These are phyloP conservation scores for Mastomys natalensis DNA, from an alignment of 2,113 vertebrate species.

Conservation along the genomic window DNA sequence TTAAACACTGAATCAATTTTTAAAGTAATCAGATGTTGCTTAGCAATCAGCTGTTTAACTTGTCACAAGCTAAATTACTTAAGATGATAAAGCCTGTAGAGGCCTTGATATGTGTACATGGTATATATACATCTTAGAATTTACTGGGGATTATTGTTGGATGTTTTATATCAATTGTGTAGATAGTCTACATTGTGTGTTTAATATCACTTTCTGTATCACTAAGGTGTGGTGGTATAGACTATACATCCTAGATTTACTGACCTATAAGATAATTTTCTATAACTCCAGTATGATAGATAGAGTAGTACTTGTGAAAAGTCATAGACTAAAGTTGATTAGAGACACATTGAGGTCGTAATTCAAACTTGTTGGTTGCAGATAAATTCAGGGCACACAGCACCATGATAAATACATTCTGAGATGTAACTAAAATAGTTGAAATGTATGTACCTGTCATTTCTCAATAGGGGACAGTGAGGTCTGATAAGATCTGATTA, in stretches of 20 bases:
- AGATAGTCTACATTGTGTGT: not conserved
- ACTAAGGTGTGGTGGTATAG: not conserved
- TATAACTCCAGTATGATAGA: not conserved
- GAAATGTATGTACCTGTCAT: not conserved
- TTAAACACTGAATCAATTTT: slow-evolving; percentile 52
- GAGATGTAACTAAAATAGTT: not conserved
- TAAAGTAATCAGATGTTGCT: slow-evolving; percentile 34
- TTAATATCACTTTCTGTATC: not conserved
- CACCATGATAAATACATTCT: not conserved
- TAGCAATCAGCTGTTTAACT: slow-evolving; percentile 59
- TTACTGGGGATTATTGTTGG: not conserved
- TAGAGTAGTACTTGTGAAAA: not conserved
- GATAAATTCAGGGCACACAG: not conserved
- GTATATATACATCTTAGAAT: not conserved
- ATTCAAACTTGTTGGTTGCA: not conserved
- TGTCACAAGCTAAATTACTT: not conserved
- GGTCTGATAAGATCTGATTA: not conserved
- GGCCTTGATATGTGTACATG: not conserved
- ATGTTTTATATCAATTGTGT: not conserved
- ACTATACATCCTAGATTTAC: not conserved
- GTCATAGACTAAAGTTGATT: not conserved
- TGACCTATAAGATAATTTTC: not conserved
- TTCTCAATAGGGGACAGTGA: not conserved
- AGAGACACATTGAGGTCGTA: not conserved
- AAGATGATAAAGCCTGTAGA: not conserved